Conservation (phyloP, 2,113 vertebrate species). For the Anolis carolinensis region DNA sequence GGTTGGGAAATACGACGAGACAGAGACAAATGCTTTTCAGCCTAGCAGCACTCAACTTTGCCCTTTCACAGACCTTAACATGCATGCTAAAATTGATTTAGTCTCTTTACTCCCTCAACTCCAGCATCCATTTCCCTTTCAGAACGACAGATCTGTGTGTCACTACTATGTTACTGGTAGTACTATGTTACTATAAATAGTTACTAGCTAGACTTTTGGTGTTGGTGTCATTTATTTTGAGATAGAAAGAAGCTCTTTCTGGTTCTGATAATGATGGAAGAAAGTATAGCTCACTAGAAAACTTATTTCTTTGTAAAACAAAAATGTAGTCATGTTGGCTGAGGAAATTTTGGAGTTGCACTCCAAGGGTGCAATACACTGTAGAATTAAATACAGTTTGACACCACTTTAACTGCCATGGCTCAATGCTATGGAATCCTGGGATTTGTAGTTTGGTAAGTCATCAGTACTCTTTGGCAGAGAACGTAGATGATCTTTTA, state of each 20-base stretch:
- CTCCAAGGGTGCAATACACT: no score
- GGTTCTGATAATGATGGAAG: constrained; percentile 13
- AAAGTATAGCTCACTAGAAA: background rate
- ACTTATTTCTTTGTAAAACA: constrained; percentile 44
- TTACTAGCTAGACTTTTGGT: constrained; percentile 78
- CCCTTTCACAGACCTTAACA: constrained; percentile 79
- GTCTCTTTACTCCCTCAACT: constrained; percentile 79
- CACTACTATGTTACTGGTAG: constrained; percentile 87
- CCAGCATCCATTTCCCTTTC: constrained; percentile 81
- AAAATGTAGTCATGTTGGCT: background rate
- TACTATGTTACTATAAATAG: constrained; percentile 80
- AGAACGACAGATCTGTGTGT: constrained; percentile 89
- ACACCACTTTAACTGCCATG: no score
- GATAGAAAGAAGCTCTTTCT: constrained; percentile 71
- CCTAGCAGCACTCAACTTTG: constrained; percentile 75
- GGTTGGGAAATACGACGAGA: constrained; percentile 82
- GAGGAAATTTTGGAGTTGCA: no score
- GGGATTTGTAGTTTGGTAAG: no score
- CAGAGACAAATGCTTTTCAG: constrained; percentile 86
- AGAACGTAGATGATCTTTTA: no score
- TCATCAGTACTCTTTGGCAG: no score
- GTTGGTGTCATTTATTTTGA: constrained; percentile 76
- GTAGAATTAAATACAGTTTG: no score
- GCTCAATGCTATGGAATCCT: no score
- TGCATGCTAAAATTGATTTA: constrained; percentile 88